These are phyloP conservation scores for Pseudoips prasinana DNA, from an alignment of 2,888 invertebrate genomes.

Conservation along the genomic window DNA sequence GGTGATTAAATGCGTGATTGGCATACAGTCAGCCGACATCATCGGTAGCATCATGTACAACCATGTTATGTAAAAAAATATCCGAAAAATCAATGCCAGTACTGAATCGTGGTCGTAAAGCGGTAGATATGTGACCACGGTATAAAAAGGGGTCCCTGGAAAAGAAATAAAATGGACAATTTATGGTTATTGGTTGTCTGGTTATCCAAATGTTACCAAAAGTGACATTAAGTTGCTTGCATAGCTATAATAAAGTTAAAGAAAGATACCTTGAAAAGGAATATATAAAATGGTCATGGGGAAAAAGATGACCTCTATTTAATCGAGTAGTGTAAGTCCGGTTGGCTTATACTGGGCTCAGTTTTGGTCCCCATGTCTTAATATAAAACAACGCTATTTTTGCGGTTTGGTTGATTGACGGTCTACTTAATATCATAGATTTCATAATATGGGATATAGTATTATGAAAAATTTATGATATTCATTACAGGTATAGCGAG, in stretches of 20 bases:
- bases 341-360: too few relatives aligned
- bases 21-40: constrained; percentile 71
- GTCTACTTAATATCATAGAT: too few relatives aligned
- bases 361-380: too few relatives aligned
- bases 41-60: constrained; percentile 72
- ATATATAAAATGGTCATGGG: background rate
- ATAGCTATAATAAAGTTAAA: constrained; percentile 1
- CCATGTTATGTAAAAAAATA: constrained; percentile 68
- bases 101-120: constrained; percentile 53
- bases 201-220: constrained; percentile 20
- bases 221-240: constrained; percentile 18
- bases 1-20: constrained; percentile 61
- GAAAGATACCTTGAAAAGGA: too few relatives aligned
- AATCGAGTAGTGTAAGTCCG: too few relatives aligned
- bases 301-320: too few relatives aligned
- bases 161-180: constrained; percentile 24
- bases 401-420: too few relatives aligned
- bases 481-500: too few relatives aligned
- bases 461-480: too few relatives aligned
- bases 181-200: constrained; percentile 21
- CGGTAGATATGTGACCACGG: constrained; percentile 68
- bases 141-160: constrained; percentile 65
- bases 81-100: constrained; percentile 47
- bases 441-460: too few relatives aligned
- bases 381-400: too few relatives aligned